These are phyloP conservation scores for Procambarus clarkii DNA, from an alignment of 1,140 invertebrate genomes.

Conservation along the genomic window DNA sequence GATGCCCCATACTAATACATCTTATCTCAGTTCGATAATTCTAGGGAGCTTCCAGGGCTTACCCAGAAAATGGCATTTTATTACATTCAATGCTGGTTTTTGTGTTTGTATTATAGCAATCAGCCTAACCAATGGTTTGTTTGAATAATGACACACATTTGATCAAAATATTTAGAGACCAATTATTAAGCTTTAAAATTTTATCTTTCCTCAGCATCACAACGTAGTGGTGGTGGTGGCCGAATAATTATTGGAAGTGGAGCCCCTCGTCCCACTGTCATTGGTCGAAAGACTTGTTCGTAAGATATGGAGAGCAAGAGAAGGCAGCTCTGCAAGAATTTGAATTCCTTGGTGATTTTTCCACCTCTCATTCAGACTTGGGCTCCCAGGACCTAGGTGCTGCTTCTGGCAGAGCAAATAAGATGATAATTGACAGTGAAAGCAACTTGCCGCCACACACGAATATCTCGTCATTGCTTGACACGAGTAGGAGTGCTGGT, in stretches of 20 bases:
- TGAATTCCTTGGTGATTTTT: slow-evolving; percentile 61
- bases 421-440: not conserved
- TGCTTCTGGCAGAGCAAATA: not conserved
- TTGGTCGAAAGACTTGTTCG: slow-evolving; percentile 59
- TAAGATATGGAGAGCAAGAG: slow-evolving; percentile 58
- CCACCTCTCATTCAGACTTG: slow-evolving; percentile 58
- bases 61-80: no score
- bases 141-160: not conserved
- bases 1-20: no score
- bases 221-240: slow-evolving; percentile 53
- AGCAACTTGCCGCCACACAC: not conserved
- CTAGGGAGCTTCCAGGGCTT: no score
- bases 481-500: slow-evolving; percentile 1
- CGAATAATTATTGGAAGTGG: slow-evolving; percentile 33
- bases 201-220: slow-evolving; percentile 39
- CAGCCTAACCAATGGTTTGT: no score
- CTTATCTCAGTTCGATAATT: no score
- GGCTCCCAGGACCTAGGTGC: slow-evolving; percentile 55
- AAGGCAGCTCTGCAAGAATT: slow-evolving; percentile 59
- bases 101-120: no score
- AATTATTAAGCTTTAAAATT: not conserved
- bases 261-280: slow-evolving; percentile 45
- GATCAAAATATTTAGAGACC: not conserved
- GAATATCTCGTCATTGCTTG: not conserved
- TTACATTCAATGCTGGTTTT: no score